Evolutionary conservation across 2,797 vertebrate species (phyloP).

Genomic region (Xyrichtys novacula): DNA sequence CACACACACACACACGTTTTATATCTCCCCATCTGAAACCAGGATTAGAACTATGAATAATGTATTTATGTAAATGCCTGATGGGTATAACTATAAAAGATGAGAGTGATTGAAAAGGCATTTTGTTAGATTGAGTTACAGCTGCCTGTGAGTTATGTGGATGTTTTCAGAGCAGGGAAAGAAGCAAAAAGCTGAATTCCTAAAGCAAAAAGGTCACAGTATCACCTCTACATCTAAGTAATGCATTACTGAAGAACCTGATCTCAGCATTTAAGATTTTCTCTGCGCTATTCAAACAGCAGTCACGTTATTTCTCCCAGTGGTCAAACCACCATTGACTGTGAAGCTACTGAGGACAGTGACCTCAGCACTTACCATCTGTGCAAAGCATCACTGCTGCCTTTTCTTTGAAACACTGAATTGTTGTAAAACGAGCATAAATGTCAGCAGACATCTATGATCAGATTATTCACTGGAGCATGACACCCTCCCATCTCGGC

Average conservation of each 20-base stretch:
- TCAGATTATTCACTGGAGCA: constrained; percentile 64
- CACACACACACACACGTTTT: constrained; percentile 62
- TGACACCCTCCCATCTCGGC: constrained; percentile 59
- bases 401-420: constrained; percentile 60
- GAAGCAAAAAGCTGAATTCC: constrained; percentile 28
- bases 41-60: constrained; percentile 82
- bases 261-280: constrained; percentile 52
- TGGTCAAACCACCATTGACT: constrained; percentile 64
- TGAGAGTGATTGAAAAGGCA: constrained; percentile 82
- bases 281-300: constrained; percentile 54
- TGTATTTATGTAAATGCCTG: constrained; percentile 83
- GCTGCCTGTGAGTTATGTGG: constrained; percentile 64
- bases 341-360: constrained; percentile 52
- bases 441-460: constrained; percentile 71
- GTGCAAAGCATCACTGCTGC: constrained; percentile 58
- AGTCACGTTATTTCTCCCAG: constrained; percentile 56
- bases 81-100: constrained; percentile 81
- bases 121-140: constrained; percentile 80
- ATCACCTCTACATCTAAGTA: constrained; percentile 60
- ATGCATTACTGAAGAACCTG: constrained; percentile 65
- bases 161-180: constrained; percentile 61
- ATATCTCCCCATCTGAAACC: constrained; percentile 79
- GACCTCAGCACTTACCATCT: constrained; percentile 70
- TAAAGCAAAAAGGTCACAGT: constrained; percentile 54
- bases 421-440: constrained; percentile 68